Base-by-base conservation (phyloP, 1,140 invertebrate species). In the Calliphora vicina region DNA sequence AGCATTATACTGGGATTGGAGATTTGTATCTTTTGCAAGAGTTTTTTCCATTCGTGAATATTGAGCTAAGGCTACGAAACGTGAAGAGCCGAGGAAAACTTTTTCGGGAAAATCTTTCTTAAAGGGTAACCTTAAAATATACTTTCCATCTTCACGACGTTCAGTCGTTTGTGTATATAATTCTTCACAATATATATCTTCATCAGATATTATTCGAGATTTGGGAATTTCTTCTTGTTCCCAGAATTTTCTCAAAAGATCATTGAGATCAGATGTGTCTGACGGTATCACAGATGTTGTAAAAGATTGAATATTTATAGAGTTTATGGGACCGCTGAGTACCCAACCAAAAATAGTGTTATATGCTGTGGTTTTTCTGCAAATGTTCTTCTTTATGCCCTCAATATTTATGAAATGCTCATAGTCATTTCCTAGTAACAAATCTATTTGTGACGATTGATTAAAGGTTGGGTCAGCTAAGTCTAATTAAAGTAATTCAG, bases 201-300 rank as follows among this genome's bases (percentile, higher is more conserved):
- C 67, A 3, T 8, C 23, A 4, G 23, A 72, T 72, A 17, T 74
- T 35, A 10, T 27, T 35, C 15, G 26, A 17, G 72, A 29, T 26
- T 1, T 27, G 27, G 26, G 26, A 29, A 74, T 74, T 29, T 74
- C 72, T 35, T 74, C 27, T 17, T 27, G 17, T 29, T 74, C 72
- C 67, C 67, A 82, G 45, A 82, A 82, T 27, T 17, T 82, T 26
- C 72, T 81, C 13, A 82, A 57, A 9, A 72, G 17, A 8, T 43
- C 67, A 15, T 35, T 23, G 8, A 73, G 23, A 13, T 29, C 20
- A 45, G 67, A 20, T 6, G 26, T 74, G 25, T 74, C 72, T 17
- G 27, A 74, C 3, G 27, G 23, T 25, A 72, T 12, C 13, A 74
- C 72, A 29, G 26, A 29, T 1, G 29, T 13, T n/a, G 72, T 29